Percentiles rank a stretch among this genome's conserved stretches.
Evolutionary conservation across 2,113 vertebrate species (phyloP).

Genomic region (Riparia riparia): DNA sequence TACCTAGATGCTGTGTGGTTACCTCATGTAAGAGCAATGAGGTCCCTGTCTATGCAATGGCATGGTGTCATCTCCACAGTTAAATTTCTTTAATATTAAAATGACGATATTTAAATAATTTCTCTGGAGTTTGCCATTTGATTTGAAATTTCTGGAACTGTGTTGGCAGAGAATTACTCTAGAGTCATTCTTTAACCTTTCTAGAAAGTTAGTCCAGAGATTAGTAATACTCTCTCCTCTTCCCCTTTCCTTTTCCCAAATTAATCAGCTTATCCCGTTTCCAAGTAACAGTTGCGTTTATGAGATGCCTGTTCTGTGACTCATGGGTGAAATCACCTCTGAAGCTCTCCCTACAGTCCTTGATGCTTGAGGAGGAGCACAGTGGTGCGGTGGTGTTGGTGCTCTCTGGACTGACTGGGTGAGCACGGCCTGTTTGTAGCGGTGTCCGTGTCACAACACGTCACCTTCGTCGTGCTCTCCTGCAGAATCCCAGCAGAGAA

Average conservation of each 20-base stretch:
- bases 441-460: neutral
- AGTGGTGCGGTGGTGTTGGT: neutral
- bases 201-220: neutral
- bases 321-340: neutral
- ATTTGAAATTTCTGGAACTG: neutral
- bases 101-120: neutral
- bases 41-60: neutral
- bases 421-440: neutral
- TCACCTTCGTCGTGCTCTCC: rapidly evolving
- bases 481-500: rapidly evolving
- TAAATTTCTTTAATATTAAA: constrained; percentile 39
- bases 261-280: neutral
- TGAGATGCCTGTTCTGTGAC: neutral
- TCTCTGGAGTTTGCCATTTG: neutral
- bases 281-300: neutral
- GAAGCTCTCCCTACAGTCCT: neutral
- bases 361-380: neutral
- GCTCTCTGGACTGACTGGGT: neutral
- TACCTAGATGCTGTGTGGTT: neutral
- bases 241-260: neutral
- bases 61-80: neutral
- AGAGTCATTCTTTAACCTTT: neutral
- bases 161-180: neutral
- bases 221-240: neutral
- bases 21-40: neutral